Evolutionary conservation across 2,888 invertebrate species (phyloP).

Genomic region (Andrena minutula): DNA sequence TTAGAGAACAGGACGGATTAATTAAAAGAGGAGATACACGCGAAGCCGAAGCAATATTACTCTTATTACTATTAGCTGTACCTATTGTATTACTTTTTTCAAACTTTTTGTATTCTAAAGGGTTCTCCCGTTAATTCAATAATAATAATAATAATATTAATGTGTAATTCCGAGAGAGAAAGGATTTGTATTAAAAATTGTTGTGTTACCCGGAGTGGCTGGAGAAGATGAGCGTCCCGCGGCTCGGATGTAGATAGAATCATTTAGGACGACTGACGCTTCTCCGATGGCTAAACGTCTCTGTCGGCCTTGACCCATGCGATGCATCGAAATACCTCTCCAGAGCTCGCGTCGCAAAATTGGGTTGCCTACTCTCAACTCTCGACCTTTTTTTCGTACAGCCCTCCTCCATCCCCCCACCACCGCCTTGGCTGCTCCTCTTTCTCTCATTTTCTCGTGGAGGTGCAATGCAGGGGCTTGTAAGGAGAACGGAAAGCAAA

Average conservation of each 20-base stretch:
- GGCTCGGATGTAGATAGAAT: neutral
- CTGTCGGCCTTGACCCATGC: slow-evolving; percentile 68
- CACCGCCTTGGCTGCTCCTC: slow-evolving; percentile 33
- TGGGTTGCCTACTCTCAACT: slow-evolving; percentile 70
- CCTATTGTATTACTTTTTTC: no score
- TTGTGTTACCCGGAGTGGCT: neutral
- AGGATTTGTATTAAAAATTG: no score
- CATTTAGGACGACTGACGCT: slow-evolving; percentile 43
- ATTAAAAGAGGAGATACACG: no score
- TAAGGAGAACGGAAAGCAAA: slow-evolving; percentile 78
- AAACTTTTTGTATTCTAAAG: no score
- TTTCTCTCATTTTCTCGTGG: slow-evolving; percentile 62
- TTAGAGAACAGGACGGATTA: no score
- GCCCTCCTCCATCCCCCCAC: slow-evolving; percentile 19
- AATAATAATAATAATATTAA: no score
- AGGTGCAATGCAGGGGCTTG: slow-evolving; percentile 72
- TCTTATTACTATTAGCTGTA: no score
- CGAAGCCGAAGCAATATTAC: no score
- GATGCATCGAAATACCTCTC: slow-evolving; percentile 52
- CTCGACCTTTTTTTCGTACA: slow-evolving; percentile 67
- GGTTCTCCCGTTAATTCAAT: no score
- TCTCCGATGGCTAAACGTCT: slow-evolving; percentile 50
- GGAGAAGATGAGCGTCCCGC: neutral
- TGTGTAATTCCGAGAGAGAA: no score
- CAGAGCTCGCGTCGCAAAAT: slow-evolving; percentile 62